Conservation (phyloP, 2,113 vertebrate genomes). For the Psophia crepitans region DNA sequence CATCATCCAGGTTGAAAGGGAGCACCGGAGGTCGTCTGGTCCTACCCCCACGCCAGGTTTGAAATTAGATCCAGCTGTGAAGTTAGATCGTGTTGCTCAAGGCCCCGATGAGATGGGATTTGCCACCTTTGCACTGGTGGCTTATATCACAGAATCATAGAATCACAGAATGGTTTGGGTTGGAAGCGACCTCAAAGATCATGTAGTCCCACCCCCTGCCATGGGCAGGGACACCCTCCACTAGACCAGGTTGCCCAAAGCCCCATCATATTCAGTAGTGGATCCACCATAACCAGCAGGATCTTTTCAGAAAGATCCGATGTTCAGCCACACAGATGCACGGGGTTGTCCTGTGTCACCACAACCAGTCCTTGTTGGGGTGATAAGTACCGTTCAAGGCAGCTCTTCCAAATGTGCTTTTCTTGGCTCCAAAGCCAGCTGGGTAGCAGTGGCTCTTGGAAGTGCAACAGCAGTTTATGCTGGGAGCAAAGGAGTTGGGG, state of each 20-base stretch:
- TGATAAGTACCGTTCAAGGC: background rate
- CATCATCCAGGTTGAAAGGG: background rate
- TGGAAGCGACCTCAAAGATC: too few species aligned
- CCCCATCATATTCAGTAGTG: background rate
- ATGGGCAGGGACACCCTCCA: too few species aligned
- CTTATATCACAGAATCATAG: too few species aligned
- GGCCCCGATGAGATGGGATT: background rate
- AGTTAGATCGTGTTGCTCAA: background rate
- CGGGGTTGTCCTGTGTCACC: background rate
- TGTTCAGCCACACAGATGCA: background rate
- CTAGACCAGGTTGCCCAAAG: too few species aligned
- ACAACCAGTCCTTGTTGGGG: background rate
- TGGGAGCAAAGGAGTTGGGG: background rate
- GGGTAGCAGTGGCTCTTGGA: background rate
- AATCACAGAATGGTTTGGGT: too few species aligned
- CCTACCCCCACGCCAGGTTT: background rate
- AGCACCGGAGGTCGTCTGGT: background rate
- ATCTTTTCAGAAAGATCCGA: background rate
- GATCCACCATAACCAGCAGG: background rate
- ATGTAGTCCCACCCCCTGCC: too few species aligned
- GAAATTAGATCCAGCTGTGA: background rate
- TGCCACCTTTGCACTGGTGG: background rate
- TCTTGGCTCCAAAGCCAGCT: background rate
- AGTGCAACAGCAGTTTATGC: background rate
- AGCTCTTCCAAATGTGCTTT: background rate